Percentiles rank a stretch among this genome's conserved stretches.
These are phyloP conservation scores for Muscicapa striata DNA, from an alignment of 2,797 vertebrate genomes.

Conservation along the genomic window DNA sequence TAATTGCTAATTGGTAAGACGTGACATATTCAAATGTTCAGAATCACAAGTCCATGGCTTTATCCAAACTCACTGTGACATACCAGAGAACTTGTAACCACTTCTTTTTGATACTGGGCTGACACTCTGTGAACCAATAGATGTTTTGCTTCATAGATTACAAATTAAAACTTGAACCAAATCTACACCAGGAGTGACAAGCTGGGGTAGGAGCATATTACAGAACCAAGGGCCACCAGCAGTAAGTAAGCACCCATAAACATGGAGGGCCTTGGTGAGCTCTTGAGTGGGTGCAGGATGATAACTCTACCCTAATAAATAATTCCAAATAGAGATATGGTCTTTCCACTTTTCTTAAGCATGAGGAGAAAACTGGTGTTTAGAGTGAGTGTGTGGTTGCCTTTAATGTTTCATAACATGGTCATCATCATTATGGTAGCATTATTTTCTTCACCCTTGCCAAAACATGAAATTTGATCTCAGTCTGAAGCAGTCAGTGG, in stretches of 20 bases:
- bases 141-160: neutral
- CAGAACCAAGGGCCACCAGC: neutral
- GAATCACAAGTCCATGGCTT: neutral
- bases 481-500: neutral
- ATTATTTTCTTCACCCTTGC: neutral
- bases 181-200: neutral
- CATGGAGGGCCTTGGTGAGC: neutral
- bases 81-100: neutral
- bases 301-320: neutral
- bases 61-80: neutral
- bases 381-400: neutral
- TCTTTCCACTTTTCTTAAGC: neutral
- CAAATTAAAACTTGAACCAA: neutral
- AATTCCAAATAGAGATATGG: neutral
- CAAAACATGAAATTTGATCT: neutral
- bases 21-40: neutral
- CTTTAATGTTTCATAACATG: neutral
- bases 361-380: neutral
- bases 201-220: neutral
- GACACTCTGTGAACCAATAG: neutral
- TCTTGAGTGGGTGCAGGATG: neutral
- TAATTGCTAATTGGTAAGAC: neutral
- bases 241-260: neutral
- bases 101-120: neutral
- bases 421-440: accelerated